Base-by-base conservation (phyloP, 2,797 vertebrate genomes). In the Catamblyrhynchus diadema region DNA sequence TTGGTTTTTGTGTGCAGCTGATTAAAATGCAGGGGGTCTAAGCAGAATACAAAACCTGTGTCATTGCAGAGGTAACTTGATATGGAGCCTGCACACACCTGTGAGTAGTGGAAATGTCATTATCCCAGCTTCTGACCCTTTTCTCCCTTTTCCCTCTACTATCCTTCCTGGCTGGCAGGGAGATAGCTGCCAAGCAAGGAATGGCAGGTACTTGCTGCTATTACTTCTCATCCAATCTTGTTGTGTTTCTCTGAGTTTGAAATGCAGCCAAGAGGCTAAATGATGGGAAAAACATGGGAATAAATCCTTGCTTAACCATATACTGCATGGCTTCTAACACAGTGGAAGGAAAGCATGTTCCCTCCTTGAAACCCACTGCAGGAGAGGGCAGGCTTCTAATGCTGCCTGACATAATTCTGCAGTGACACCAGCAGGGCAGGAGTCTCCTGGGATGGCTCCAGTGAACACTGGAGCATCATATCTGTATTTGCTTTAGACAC, bases 61-160 rank as follows among this genome's bases (percentile, higher is more conserved):
- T 8, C 4, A 0, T 65, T 8, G 14, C 11, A 28, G 51, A 66
- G 22, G 14, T 59, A 82, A 32, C 41, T 70, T 82, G 81, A n/a
- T 60, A 67, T 25, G 17, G 59, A 60, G 33, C 8, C 56, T 59
- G 62, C 20, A 17, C 21, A 8, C 41, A 85, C 19, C 41, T 90
- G 30, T 67, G 60, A 45, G 16, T 8, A 67, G 37, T 33, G 37
- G 37, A 77, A 92, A 57, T 65, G 32, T 9, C 44, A 39, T 89
- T 37, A 80, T 62, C 27, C 19, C 30, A 12, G 3, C 69, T 83
- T 93, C 57, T 94, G 67, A 66, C 28, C 25, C 32, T 65, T 83
- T 44, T 3, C 18, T 67, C 47, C 39, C 28, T 25, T 67, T 4
- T 1, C 15, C 42, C 32, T 64, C 1, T 11, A 5, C 1, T 1